Evolutionary conservation across 2,888 invertebrate genomes (phyloP), one percentile per base, ranked within the genome.

Genomic region (Stenoptilia bipunctidactyla): DNA sequence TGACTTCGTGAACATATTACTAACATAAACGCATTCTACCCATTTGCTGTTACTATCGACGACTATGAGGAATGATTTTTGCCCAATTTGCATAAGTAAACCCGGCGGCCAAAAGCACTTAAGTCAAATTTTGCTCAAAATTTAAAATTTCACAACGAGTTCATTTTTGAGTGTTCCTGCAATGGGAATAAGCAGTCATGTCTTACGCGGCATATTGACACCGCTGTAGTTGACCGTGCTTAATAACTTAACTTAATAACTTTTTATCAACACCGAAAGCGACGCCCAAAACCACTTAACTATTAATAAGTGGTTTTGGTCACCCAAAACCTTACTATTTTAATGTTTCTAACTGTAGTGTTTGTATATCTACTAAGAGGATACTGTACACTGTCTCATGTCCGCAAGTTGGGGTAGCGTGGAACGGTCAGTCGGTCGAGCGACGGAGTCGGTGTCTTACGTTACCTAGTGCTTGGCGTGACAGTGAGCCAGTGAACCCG

Each of bases 81-180:
- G n/a, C n/a, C n/a, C n/a, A n/a, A n/a, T n/a, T n/a, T n/a, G n/a
- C 20, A 20, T 20, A 20, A 5, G 4, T 13, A 34, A 13, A 13
- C 15, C 12, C 13, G 34, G 34, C 34, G 15, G 15, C 34, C 34
- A 14, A 2, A 14, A 14, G 9, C 9, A 34, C 15, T 35, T 35
- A 15, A 15, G 15, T 35, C 35, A 35, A 35, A 12, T 15, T 15
- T 35, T 35, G 35, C 13, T 30, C 30, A 30, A 30, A 30, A 30
- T 30, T 30, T 10, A 8, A 12, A 12, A 30, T 12, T 10, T 30
- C 30, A 30, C 30, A 30, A 12, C 13, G n/a, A 12, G 30, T 12
- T 12, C 3, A 12, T 30, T 30, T 30, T 30, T 30, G 4, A 6
- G 13, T 12, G n/a, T 12, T 30, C 10, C 30, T 12, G n/a, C 30